Conservation (phyloP, 1,140 invertebrate genomes). For the Drosophila erecta region DNA sequence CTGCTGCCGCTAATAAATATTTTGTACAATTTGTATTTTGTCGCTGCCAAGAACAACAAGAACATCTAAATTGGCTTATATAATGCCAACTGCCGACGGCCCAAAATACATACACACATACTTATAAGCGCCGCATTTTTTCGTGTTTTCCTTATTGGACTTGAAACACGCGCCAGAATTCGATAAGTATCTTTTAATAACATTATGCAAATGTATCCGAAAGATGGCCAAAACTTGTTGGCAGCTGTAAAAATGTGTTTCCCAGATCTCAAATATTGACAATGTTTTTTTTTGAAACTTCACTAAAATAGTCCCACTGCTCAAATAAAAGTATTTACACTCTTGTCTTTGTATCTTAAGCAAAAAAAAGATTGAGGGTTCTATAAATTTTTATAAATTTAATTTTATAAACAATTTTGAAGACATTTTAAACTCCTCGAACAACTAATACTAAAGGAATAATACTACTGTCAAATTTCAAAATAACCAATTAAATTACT, state of each 20-base stretch:
- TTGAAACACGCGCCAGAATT: conserved; percentile 30
- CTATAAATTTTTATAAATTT: too few relatives aligned
- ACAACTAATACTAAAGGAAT: too few relatives aligned
- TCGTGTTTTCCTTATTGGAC: conserved; percentile 42
- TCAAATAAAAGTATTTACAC: too few relatives aligned
- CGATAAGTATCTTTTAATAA: conserved; percentile 30
- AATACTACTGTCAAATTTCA: not conserved
- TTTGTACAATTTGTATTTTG: conserved; percentile 22
- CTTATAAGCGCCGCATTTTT: conserved; percentile 1
- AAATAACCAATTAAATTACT: not conserved
- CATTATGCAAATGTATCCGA: conserved; percentile 29
- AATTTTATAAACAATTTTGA: too few relatives aligned
- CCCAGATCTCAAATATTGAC: too few relatives aligned
- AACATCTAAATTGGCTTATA: conserved; percentile 46
- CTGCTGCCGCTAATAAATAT: conserved; percentile 63
- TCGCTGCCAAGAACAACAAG: conserved; percentile 47
- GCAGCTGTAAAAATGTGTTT: conserved; percentile 24
- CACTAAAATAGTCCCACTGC: too few relatives aligned
- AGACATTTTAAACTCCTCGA: too few relatives aligned
- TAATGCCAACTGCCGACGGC: conserved; percentile 16
- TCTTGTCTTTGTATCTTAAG: too few relatives aligned
- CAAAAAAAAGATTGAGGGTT: too few relatives aligned
- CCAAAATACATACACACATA: not conserved
- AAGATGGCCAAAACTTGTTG: conserved; percentile 31
- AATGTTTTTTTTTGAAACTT: too few relatives aligned